These are phyloP conservation scores for Syngnathus scovelli DNA, from an alignment of 2,113 vertebrate species.

Conservation along the genomic window DNA sequence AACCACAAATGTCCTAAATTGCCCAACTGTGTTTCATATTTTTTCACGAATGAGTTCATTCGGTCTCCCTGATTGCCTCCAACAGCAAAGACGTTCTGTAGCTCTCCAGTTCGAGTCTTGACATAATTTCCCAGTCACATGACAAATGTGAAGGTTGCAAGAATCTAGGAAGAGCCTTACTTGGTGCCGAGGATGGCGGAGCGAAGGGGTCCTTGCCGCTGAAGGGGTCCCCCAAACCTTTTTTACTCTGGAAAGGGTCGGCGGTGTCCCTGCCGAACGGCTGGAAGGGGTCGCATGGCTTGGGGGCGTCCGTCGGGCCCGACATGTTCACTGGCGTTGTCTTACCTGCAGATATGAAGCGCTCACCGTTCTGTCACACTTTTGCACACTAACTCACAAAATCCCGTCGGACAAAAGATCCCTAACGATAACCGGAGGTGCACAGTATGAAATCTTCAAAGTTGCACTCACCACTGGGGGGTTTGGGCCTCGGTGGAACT, in stretches of 20 bases:
- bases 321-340: constrained; percentile 87
- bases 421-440: too few relatives aligned
- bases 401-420: not conserved
- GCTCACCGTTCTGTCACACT: not conserved
- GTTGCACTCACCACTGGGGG: constrained; percentile 85
- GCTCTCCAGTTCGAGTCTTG: not conserved
- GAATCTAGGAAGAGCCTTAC: constrained; percentile 82
- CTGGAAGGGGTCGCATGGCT: constrained; percentile 90
- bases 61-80: too few relatives aligned
- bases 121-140: not conserved
- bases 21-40: not conserved
- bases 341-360: constrained; percentile 80
- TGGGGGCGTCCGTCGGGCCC: constrained; percentile 76
- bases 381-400: not conserved
- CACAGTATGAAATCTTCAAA: not conserved
- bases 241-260: constrained; percentile 92
- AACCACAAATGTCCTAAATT: not conserved
- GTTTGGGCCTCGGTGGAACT: constrained; percentile 88
- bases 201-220: constrained; percentile 96
- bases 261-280: constrained; percentile 80
- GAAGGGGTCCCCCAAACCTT: constrained; percentile 89
- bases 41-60: not conserved
- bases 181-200: constrained; percentile 78
- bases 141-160: constrained; percentile 78
- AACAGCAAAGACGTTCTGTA: not conserved